Evolutionary conservation across 2,113 vertebrate species (phyloP).

Genomic region (Anseranas semipalmata): DNA sequence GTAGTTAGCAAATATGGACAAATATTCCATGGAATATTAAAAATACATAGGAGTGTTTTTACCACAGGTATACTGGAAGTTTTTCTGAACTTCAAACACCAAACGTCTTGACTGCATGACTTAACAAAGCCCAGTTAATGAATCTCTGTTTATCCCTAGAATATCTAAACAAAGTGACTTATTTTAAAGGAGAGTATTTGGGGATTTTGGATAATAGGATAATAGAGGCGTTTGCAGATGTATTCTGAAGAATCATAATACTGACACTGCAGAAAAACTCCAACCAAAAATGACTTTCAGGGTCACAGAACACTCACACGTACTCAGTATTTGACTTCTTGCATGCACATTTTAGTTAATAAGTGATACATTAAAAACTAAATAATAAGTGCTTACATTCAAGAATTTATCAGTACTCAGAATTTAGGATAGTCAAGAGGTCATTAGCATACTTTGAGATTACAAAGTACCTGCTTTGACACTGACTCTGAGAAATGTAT

Average conservation of each 20-base stretch:
- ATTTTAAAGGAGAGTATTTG: background rate
- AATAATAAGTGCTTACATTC: background rate
- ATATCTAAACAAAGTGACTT: background rate
- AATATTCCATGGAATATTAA: background rate
- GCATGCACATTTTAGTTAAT: background rate
- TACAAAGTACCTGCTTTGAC: background rate
- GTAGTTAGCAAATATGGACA: background rate
- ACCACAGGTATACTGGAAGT: background rate
- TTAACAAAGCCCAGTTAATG: background rate
- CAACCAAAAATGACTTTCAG: background rate
- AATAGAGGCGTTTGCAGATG: background rate
- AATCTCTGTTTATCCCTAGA: background rate
- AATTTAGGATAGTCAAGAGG: background rate
- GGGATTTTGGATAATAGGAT: background rate
- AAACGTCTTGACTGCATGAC: background rate
- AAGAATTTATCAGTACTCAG: background rate
- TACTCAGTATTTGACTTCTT: background rate
- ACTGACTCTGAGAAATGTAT: background rate
- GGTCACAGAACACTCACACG: background rate
- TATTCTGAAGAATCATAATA: background rate
- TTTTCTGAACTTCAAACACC: background rate
- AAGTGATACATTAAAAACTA: background rate
- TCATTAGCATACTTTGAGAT: background rate
- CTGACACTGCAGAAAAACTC: background rate
- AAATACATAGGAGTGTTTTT: background rate